Conservation (phyloP, 2,797 vertebrate species). For the Chelon auratus region DNA sequence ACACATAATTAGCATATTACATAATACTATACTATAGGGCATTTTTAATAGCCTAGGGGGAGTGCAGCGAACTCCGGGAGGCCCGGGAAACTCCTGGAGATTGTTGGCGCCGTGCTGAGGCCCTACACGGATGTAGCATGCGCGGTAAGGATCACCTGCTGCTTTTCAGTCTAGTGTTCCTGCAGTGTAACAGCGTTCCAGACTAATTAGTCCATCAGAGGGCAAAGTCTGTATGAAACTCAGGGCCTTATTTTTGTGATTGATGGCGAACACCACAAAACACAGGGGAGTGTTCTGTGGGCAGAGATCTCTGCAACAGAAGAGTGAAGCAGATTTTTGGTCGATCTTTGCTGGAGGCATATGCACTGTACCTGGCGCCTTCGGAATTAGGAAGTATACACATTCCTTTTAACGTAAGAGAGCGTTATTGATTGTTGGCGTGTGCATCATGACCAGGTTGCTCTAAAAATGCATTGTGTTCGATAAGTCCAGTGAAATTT, state of each 20-base stretch:
- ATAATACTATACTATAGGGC: background rate
- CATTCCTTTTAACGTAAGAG: conserved; percentile 42
- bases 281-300: conserved; percentile 5
- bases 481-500: too few relatives aligned
- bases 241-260: conserved; percentile 14
- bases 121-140: conserved; percentile 20
- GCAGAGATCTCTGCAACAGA: too few relatives aligned
- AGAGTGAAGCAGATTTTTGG: conserved; percentile 9
- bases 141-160: conserved; percentile 43
- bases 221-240: background rate
- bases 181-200: background rate
- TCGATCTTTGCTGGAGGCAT: conserved; percentile 20
- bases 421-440: conserved; percentile 12
- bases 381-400: conserved; percentile 45
- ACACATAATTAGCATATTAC: conserved; percentile 23
- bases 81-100: conserved; percentile 28
- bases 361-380: conserved; percentile 5
- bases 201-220: conserved; percentile 44
- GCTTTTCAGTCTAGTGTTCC: conserved; percentile 29
- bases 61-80: conserved; percentile 19
- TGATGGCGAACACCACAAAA: conserved; percentile 19
- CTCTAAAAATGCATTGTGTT: background rate
- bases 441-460: background rate
- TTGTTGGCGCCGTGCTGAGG: conserved; percentile 31
- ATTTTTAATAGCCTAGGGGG: conserved; percentile 10